Conservation (phyloP, 2,797 vertebrate species). For the Chaenodraco wilsoni region DNA sequence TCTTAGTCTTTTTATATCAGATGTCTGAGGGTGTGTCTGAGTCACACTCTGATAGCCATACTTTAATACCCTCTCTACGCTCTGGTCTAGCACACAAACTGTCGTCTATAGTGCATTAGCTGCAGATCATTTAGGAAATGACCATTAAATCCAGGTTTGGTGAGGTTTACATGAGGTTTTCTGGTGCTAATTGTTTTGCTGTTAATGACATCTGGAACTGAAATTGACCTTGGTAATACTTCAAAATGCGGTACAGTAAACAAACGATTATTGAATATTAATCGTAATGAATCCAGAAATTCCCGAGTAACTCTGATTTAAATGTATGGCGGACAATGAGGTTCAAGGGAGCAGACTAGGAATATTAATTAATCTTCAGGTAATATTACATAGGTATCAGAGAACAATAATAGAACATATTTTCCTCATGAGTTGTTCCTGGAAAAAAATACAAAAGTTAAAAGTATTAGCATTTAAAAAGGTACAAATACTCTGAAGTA, state of each 20-base stretch:
- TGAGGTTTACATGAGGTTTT: constrained; percentile 1
- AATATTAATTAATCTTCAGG: not conserved
- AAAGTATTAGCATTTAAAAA: no score
- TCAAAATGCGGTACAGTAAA: no score
- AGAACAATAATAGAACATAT: not conserved
- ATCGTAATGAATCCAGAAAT: no score
- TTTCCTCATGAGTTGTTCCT: not conserved
- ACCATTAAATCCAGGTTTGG: not conserved
- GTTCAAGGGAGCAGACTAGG: not conserved
- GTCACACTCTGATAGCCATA: no score
- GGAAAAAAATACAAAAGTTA: no score
- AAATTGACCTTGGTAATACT: no score
- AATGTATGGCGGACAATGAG: not conserved
- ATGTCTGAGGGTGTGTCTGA: not conserved
- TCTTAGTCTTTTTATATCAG: constrained; percentile 27
- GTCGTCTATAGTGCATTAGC: not conserved
- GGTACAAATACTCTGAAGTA: no score
- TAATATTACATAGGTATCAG: not conserved
- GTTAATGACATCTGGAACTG: no score
- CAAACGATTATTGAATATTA: no score
- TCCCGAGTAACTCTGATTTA: not conserved
- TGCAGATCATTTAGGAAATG: not conserved
- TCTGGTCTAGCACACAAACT: not conserved
- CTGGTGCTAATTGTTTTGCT: no score
- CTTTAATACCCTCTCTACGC: no score